Conservation (phyloP, 2,113 vertebrate genomes). For the Prionailurus viverrinus region DNA sequence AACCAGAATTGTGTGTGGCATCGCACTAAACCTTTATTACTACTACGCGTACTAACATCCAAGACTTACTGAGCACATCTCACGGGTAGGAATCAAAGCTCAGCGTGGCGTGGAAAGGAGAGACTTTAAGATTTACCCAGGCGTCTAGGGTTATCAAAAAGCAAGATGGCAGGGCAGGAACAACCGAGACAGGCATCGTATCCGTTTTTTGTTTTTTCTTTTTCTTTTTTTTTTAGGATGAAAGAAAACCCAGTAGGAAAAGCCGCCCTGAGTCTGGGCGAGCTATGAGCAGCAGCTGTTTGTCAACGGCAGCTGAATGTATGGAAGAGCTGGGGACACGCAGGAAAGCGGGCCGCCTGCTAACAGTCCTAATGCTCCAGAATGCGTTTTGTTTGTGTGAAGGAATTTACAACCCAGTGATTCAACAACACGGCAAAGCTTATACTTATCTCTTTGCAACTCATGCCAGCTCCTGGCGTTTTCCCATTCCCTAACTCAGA, state of each 20-base stretch:
- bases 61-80: neutral
- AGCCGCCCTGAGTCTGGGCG: neutral
- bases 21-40: neutral
- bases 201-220: neutral
- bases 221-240: neutral
- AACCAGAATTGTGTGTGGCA: neutral
- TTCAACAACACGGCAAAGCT: slow-evolving; percentile 43
- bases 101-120: neutral
- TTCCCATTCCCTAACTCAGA: slow-evolving; percentile 58
- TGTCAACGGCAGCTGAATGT: neutral
- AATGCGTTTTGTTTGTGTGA: slow-evolving; percentile 34
- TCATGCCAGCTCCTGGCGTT: neutral
- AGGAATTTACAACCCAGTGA: slow-evolving; percentile 69
- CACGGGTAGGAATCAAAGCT: neutral
- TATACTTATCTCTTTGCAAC: slow-evolving; percentile 64
- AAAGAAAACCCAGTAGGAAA: neutral
- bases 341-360: neutral
- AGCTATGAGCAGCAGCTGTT: neutral
- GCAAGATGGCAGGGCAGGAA: neutral
- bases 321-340: fast-evolving
- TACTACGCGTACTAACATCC: neutral
- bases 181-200: neutral
- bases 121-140: neutral
- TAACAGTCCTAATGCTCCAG: neutral
- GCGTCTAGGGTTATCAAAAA: slow-evolving; percentile 53